phyloP scores from a whole-genome alignment of 2,888 invertebrate genomes.

The Herminia tarsipennalis region DNA sequence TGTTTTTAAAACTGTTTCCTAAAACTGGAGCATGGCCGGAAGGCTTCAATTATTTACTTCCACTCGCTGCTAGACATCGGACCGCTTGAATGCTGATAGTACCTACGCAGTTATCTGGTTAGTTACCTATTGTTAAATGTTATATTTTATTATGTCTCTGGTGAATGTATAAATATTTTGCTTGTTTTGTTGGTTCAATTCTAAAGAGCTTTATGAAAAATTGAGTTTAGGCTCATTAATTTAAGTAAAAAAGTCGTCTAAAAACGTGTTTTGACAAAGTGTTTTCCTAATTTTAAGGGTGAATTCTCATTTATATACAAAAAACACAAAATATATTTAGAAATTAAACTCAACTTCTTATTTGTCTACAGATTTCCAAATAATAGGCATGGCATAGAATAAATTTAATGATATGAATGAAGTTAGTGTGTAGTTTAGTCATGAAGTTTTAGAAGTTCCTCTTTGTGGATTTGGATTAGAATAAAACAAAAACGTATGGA shows the following conservation, averaged over 20 bases:
- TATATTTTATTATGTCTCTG: conserved; percentile 10
- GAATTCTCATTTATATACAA: background rate
- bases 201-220: background rate
- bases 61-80: conserved; percentile 23
- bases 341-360: no score
- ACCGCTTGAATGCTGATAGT: conserved; percentile 24
- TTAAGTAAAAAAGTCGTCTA: no score
- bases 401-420: no score
- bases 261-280: no score
- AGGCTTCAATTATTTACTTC: conserved; percentile 59
- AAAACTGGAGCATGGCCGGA: conserved; percentile 55
- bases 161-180: conserved; percentile 2
- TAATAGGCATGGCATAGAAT: no score
- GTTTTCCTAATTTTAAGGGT: no score
- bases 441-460: conserved; percentile 5
- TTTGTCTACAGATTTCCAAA: no score
- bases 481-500: conserved; percentile 18
- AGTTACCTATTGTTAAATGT: conserved; percentile 16
- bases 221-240: background rate
- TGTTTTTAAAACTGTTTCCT: conserved; percentile 56
- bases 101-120: conserved; percentile 17
- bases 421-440: conserved; percentile 11
- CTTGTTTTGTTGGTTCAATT: background rate
- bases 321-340: background rate
- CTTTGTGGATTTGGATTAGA: conserved; percentile 17